Conservation (phyloP, 2,797 vertebrate species). For the Silurus lanzhouensis region DNA sequence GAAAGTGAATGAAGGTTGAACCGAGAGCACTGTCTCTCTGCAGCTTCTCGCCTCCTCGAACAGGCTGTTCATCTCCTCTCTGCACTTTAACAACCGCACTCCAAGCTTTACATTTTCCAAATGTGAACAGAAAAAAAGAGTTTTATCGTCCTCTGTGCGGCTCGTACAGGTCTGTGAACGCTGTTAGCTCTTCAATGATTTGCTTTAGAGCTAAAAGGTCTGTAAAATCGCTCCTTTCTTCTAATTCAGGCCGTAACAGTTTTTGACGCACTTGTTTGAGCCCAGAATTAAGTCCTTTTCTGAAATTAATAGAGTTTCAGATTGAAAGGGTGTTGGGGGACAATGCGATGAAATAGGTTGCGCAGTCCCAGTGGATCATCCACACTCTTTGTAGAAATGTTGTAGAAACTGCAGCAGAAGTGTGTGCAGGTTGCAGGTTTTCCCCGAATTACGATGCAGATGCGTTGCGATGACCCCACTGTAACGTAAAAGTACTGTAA, state of each 20-base stretch:
- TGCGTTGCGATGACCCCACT: too few species aligned
- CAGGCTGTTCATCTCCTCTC: slow-evolving; percentile 15
- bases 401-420: slow-evolving; percentile 42
- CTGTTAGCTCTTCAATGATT: slow-evolving; percentile 12
- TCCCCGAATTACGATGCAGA: too few species aligned
- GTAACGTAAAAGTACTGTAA: too few species aligned
- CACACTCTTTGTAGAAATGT: slow-evolving; percentile 33
- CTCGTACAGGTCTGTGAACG: neutral
- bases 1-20: neutral
- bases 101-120: neutral
- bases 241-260: neutral
- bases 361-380: slow-evolving; percentile 19
- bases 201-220: slow-evolving; percentile 18
- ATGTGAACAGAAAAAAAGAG: neutral
- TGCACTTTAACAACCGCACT: neutral
- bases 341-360: slow-evolving; percentile 35
- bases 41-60: neutral
- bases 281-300: slow-evolving; percentile 34
- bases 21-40: slow-evolving; percentile 49
- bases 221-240: neutral
- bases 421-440: too few species aligned
- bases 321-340: slow-evolving; percentile 28
- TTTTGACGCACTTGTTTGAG: slow-evolving; percentile 9
- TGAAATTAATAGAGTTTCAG: slow-evolving; percentile 22
- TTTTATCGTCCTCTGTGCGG: neutral